These are phyloP conservation scores for Sesamia inferens DNA, from an alignment of 2,888 invertebrate species.

Conservation along the genomic window DNA sequence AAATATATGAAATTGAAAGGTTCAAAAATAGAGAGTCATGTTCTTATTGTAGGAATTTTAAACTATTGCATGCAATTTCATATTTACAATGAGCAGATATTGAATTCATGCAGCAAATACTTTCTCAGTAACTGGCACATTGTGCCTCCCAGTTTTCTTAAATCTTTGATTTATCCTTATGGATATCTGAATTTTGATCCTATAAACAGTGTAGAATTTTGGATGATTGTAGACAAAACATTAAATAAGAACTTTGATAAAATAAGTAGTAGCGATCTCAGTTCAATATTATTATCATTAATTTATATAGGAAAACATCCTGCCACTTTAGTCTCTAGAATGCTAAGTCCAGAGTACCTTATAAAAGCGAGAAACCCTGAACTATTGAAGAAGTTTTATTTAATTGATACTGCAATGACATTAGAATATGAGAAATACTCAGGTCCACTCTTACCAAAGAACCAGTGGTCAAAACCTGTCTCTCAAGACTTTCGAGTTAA, in stretches of 20 bases:
- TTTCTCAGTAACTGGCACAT: slow-evolving; percentile 84
- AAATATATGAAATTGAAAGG: slow-evolving; percentile 90
- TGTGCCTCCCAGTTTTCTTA: slow-evolving; percentile 88
- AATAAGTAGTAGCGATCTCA: slow-evolving; percentile 89
- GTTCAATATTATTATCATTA: slow-evolving; percentile 91
- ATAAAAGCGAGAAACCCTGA: slow-evolving; percentile 87
- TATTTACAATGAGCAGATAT: slow-evolving; percentile 88
- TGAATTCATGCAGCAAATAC: slow-evolving; percentile 90
- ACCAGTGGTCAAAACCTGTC: slow-evolving; percentile 87
- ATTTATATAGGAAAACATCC: slow-evolving; percentile 91
- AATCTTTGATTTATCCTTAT: slow-evolving; percentile 90
- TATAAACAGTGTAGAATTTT: slow-evolving; percentile 86
- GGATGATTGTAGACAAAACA: slow-evolving; percentile 88
- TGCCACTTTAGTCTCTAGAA: slow-evolving; percentile 88
- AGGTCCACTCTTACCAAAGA: slow-evolving; percentile 90
- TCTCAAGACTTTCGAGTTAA: slow-evolving; percentile 88
- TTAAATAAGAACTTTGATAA: slow-evolving; percentile 90
- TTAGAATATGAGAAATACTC: slow-evolving; percentile 90
- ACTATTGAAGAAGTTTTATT: slow-evolving; percentile 87
- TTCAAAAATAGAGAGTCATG: slow-evolving; percentile 83
- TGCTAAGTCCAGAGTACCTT: slow-evolving; percentile 91
- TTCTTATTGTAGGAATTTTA: slow-evolving; percentile 90
- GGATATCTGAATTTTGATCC: slow-evolving; percentile 91
- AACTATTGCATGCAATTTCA: slow-evolving; percentile 91
- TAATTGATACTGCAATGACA: slow-evolving; percentile 91